These are phyloP conservation scores for Amphipyra tragopoginis DNA, from an alignment of 2,888 invertebrate species.

Conservation along the genomic window DNA sequence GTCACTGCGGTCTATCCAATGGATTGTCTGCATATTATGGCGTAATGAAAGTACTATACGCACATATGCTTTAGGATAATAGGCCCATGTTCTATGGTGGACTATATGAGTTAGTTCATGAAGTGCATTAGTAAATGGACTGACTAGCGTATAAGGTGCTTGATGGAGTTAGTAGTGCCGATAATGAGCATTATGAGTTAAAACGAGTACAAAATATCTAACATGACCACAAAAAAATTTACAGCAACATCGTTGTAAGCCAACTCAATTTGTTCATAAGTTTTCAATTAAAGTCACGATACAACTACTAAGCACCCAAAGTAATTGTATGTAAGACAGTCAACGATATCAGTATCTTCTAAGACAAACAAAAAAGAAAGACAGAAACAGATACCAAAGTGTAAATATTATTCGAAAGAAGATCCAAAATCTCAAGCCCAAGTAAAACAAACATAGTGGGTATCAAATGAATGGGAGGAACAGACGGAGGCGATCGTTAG, in stretches of 20 bases:
- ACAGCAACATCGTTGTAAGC: too few relatives aligned
- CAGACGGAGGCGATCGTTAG: slow-evolving; percentile 81
- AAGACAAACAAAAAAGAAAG: neutral
- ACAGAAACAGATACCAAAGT: neutral
- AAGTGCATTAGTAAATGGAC: neutral
- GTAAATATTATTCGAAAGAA: slow-evolving; percentile 10
- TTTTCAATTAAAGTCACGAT: too few relatives aligned
- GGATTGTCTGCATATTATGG: slow-evolving; percentile 10
- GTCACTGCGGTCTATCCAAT: slow-evolving; percentile 29
- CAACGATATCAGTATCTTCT: too few relatives aligned
- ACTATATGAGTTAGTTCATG: neutral
- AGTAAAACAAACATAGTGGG: slow-evolving; percentile 69
- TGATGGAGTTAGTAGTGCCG: too few relatives aligned
- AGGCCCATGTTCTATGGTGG: neutral
- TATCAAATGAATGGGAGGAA: slow-evolving; percentile 85
- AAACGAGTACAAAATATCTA: too few relatives aligned
- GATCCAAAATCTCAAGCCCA: slow-evolving; percentile 44
- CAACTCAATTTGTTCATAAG: too few relatives aligned
- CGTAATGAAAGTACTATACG: slow-evolving; percentile 14
- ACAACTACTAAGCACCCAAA: too few relatives aligned
- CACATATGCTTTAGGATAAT: neutral
- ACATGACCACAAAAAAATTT: too few relatives aligned
- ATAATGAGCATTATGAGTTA: too few relatives aligned
- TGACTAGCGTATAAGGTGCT: too few relatives aligned
- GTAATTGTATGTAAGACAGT: too few relatives aligned